Conservation (phyloP, 2,113 vertebrate genomes). For the Fulmarus glacialis region DNA sequence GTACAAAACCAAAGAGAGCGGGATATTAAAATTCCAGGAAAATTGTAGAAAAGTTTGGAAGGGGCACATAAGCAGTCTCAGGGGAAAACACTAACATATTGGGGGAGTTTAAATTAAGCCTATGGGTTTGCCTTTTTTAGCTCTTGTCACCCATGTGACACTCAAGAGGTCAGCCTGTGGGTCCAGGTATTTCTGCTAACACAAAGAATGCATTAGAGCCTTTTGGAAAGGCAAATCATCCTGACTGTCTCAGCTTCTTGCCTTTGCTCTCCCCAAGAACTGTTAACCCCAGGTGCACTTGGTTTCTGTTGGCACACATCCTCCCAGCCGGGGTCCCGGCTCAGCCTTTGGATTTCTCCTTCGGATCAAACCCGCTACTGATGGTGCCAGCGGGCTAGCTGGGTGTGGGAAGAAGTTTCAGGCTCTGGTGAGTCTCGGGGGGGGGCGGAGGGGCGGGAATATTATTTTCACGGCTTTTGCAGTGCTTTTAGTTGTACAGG, state of each 20-base stretch:
- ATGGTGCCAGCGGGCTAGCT: not conserved
- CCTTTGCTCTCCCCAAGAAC: not conserved
- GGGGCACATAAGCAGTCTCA: not conserved
- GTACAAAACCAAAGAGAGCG: not conserved
- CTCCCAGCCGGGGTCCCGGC: not conserved
- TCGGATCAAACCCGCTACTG: fast-evolving
- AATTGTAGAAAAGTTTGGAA: not conserved
- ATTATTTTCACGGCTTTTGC: not conserved
- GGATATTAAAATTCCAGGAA: conserved; percentile 13
- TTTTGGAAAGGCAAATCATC: not conserved
- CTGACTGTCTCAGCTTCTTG: not conserved
- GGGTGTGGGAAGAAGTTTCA: conserved; percentile 30
- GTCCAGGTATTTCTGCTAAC: not conserved
- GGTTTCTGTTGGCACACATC: not conserved
- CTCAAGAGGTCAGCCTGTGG: not conserved
- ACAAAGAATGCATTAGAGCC: not conserved
- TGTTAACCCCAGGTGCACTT: not conserved
- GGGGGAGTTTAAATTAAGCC: not conserved
- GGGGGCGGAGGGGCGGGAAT: fast-evolving
- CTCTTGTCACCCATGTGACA: not conserved
- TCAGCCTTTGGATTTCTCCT: not conserved
- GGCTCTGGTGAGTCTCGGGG: conserved; percentile 78
- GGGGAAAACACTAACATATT: not conserved
- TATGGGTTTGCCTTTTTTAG: not conserved
- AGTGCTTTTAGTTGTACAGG: not conserved